phyloP scores from a whole-genome alignment of 23 tunicate genomes.

The Pegea sp. region DNA sequence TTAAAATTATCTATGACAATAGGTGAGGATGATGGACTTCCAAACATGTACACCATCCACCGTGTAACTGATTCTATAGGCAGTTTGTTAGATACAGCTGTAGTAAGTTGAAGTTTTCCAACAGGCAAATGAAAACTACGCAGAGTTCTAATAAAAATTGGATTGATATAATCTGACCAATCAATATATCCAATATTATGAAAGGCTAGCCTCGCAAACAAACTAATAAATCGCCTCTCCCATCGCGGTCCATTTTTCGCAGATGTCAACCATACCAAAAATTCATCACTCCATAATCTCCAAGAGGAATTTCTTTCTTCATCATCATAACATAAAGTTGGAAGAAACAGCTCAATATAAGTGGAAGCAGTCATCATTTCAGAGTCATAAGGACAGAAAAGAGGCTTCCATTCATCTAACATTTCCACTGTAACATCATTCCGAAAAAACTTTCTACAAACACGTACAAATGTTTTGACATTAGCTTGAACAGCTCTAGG shows the following conservation, averaged over 20 bases:
- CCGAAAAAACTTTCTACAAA: conserved; percentile 37
- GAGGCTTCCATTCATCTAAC: conserved; percentile 75
- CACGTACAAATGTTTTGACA: conserved; percentile 13
- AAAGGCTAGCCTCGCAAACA: conserved; percentile 69
- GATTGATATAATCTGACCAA: conserved; percentile 27
- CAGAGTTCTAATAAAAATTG: conserved; percentile 27
- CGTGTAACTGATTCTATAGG: conserved; percentile 29
- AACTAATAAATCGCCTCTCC: conserved; percentile 32
- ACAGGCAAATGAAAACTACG: conserved; percentile 61
- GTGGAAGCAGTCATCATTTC: conserved; percentile 23
- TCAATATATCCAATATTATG: conserved; percentile 66
- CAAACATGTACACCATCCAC: conserved; percentile 67
- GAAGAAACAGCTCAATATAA: conserved; percentile 52
- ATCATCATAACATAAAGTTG: conserved; percentile 26
- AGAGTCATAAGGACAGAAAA: conserved; percentile 68
- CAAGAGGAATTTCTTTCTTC: conserved; percentile 37
- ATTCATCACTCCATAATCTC: conserved; percentile 66
- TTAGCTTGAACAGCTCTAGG: conserved; percentile 19
- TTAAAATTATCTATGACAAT: conserved; percentile 22
- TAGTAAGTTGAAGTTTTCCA: conserved; percentile 45
- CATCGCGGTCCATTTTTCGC: conserved; percentile 64
- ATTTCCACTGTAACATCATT: conserved; percentile 35
- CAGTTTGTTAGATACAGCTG: conserved; percentile 16
- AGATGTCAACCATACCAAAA: conserved; percentile 34
- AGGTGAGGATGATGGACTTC: conserved; percentile 18